Conservation (phyloP, 1,140 invertebrate genomes). For the Dermatophagoides farinae region DNA sequence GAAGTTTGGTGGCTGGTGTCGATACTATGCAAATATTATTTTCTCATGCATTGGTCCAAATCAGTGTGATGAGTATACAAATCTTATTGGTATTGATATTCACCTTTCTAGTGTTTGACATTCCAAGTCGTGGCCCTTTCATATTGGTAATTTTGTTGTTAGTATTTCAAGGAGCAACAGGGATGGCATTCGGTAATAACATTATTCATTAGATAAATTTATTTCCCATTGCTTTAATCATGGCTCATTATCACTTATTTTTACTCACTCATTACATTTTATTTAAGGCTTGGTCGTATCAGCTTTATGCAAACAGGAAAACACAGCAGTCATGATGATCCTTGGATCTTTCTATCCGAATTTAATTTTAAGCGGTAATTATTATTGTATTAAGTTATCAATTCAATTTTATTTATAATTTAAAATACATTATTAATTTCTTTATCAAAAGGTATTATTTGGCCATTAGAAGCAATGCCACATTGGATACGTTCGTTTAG, state of each 20-base stretch:
- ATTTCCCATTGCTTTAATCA: neutral
- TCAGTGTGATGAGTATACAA: slow-evolving; percentile 80
- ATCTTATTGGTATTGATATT: slow-evolving; percentile 63
- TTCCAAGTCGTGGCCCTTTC: slow-evolving; percentile 56
- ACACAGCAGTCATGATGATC: slow-evolving; percentile 73
- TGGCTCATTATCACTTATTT: too few species aligned
- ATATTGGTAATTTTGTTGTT: slow-evolving; percentile 51
- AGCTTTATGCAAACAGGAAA: slow-evolving; percentile 63
- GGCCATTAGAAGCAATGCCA: slow-evolving; percentile 86
- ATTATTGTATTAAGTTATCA: neutral
- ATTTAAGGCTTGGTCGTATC: slow-evolving; percentile 54
- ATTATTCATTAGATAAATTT: neutral
- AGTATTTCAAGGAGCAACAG: slow-evolving; percentile 56
- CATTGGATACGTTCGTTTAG: slow-evolving; percentile 44
- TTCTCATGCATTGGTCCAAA: slow-evolving; percentile 76
- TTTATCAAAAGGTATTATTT: slow-evolving; percentile 47
- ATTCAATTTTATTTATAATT: slow-evolving; percentile 1
- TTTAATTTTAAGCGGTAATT: slow-evolving; percentile 59
- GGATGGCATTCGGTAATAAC: slow-evolving; percentile 58
- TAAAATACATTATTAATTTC: neutral
- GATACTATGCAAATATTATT: slow-evolving; percentile 69
- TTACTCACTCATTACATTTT: neutral
- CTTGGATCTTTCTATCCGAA: slow-evolving; percentile 82
- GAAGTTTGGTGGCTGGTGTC: slow-evolving; percentile 53
- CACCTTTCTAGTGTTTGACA: slow-evolving; percentile 55